phyloP scores from a whole-genome alignment of 2,888 invertebrate genomes.

The Strigamia maritima region DNA sequence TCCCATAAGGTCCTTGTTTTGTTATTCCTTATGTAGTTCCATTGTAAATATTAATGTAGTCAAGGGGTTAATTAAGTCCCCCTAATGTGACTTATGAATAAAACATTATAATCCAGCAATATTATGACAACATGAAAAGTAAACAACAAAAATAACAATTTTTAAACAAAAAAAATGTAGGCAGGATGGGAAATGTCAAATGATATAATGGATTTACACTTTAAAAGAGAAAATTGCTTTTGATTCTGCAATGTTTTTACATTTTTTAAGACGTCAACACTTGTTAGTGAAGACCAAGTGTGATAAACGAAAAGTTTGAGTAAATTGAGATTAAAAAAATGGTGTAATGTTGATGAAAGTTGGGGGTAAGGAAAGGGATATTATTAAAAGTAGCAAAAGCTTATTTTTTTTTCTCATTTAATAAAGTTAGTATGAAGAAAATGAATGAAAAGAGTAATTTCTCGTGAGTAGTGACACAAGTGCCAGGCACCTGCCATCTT shows the following conservation, averaged over 20 bases:
- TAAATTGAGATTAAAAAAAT: constrained; percentile 17
- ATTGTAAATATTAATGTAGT: constrained; percentile 4
- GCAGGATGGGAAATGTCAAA: background rate
- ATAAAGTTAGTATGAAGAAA: constrained; percentile 21
- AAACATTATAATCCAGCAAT: background rate
- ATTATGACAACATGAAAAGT: background rate
- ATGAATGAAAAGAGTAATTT: constrained; percentile 27
- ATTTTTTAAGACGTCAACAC: background rate
- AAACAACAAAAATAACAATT: background rate
- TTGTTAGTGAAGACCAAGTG: background rate
- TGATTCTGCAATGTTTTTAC: background rate
- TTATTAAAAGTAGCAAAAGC: constrained; percentile 21
- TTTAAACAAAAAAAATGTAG: background rate
- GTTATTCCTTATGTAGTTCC: constrained; percentile 4
- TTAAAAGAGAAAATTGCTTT: constrained; percentile 19
- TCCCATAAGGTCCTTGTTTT: background rate
- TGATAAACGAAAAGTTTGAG: constrained; percentile 18
- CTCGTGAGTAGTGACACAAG: constrained; percentile 15
- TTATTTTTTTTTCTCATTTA: background rate
- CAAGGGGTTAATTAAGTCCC: background rate
- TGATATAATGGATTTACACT: background rate
- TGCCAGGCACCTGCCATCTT: constrained; percentile 27
- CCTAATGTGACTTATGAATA: background rate
- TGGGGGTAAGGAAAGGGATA: background rate
- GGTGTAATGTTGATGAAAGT: constrained; percentile 27